Evolutionary conservation across 2,888 invertebrate species (phyloP).

Genomic region (Yponomeuta evonymella): DNA sequence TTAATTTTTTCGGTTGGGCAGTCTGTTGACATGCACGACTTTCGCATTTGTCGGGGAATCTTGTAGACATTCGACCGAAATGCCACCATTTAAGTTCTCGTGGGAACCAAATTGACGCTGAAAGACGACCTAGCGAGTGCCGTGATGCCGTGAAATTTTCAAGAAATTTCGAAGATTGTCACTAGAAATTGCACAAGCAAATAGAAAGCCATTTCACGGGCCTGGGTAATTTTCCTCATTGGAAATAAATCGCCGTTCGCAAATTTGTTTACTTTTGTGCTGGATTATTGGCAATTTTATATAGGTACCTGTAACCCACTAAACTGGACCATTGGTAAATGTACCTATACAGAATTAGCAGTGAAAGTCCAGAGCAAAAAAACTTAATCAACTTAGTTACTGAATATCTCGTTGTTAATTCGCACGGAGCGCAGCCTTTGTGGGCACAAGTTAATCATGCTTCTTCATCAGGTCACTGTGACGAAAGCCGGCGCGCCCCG

Average conservation of each 20-base stretch:
- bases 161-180: slow-evolving; percentile 32
- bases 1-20: slow-evolving; percentile 58
- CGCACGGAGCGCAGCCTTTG: not conserved
- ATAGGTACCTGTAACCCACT: not conserved
- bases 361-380: not conserved
- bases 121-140: slow-evolving; percentile 44
- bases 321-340: not conserved
- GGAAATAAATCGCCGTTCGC: not conserved
- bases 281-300: not conserved
- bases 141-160: slow-evolving; percentile 16
- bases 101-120: slow-evolving; percentile 41
- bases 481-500: slow-evolving; percentile 53
- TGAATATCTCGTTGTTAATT: not conserved
- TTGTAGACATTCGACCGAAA: slow-evolving; percentile 58
- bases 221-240: not conserved
- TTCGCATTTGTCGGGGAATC: slow-evolving; percentile 61
- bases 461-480: slow-evolving; percentile 36
- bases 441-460: slow-evolving; percentile 1
- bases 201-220: slow-evolving; percentile 4
- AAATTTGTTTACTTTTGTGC: not conserved
- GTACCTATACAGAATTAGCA: not conserved
- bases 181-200: slow-evolving; percentile 47
- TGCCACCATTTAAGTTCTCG: slow-evolving; percentile 65
- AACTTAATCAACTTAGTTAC: not conserved
- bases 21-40: slow-evolving; percentile 70